Conservation (phyloP, 2,797 vertebrate genomes). For the Pangasius sanitwongsei region DNA sequence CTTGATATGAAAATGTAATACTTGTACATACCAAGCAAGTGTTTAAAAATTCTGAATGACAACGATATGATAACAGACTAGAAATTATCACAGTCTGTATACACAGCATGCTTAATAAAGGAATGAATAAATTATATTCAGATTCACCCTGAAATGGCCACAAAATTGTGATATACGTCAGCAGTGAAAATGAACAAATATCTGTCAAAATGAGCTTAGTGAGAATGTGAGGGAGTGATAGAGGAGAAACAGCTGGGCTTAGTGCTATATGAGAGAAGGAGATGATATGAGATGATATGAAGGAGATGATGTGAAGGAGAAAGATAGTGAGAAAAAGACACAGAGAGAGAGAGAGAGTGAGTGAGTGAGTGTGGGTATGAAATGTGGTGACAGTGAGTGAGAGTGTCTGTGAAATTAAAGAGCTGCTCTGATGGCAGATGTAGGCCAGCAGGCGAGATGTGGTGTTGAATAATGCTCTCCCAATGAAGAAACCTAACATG, state of each 20-base stretch:
- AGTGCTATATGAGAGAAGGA: not conserved
- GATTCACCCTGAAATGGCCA: not conserved
- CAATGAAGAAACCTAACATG: not conserved
- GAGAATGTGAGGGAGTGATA: not conserved
- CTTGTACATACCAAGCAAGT: not conserved
- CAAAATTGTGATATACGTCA: not conserved
- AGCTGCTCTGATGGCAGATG: constrained; percentile 7
- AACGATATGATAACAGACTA: not conserved
- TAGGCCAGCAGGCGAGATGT: not conserved
- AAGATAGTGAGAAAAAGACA: too few relatives aligned
- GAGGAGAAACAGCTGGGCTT: not conserved
- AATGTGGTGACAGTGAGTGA: not conserved
- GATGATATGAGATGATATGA: constrained; percentile 4
- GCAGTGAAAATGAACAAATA: not conserved
- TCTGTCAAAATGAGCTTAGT: constrained; percentile 7
- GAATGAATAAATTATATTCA: not conserved
- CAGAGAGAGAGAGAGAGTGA: not conserved
- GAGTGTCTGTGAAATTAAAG: not conserved
- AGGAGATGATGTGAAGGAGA: not conserved
- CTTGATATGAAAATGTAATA: not conserved
- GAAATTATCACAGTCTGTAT: not conserved
- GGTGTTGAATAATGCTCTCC: not conserved
- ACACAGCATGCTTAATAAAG: not conserved
- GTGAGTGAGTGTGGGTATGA: not conserved
- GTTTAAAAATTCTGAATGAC: not conserved